These are phyloP conservation scores for Gryon sp. DNA, from an alignment of 1,140 invertebrate species.

Conservation along the genomic window DNA sequence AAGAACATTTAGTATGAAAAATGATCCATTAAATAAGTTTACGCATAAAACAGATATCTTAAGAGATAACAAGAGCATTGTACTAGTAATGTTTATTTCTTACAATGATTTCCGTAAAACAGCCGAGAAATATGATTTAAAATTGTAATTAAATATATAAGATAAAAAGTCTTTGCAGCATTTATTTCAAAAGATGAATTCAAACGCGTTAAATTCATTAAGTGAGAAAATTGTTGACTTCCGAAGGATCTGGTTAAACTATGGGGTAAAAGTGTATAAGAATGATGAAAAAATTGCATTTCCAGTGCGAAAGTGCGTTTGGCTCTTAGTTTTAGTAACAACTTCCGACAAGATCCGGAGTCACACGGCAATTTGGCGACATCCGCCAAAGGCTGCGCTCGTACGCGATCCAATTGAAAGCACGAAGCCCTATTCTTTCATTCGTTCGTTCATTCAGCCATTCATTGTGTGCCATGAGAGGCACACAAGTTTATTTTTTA, in stretches of 20 bases:
- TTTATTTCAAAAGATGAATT: too few relatives aligned
- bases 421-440: conserved; percentile 75
- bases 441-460: conserved; percentile 65
- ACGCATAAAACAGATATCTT: too few relatives aligned
- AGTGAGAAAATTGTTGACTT: conserved; percentile 17
- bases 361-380: conserved; percentile 79
- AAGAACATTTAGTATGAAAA: too few relatives aligned
- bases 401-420: conserved; percentile 79
- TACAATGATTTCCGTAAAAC: too few relatives aligned
- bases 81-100: too few relatives aligned
- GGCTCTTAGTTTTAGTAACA: conserved; percentile 45
- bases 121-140: too few relatives aligned
- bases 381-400: conserved; percentile 76
- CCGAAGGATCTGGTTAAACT: background rate
- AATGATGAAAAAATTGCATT: conserved; percentile 21
- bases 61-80: too few relatives aligned
- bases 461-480: conserved; percentile 66
- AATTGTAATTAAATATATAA: too few relatives aligned
- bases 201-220: background rate
- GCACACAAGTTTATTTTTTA: conserved; percentile 69
- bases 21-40: too few relatives aligned
- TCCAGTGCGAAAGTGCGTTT: conserved; percentile 18
- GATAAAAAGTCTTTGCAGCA: too few relatives aligned
- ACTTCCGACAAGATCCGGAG: conserved; percentile 70
- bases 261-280: background rate